These are phyloP conservation scores for Himalopsyche phryganea DNA, from an alignment of 1,140 invertebrate genomes.

Conservation along the genomic window DNA sequence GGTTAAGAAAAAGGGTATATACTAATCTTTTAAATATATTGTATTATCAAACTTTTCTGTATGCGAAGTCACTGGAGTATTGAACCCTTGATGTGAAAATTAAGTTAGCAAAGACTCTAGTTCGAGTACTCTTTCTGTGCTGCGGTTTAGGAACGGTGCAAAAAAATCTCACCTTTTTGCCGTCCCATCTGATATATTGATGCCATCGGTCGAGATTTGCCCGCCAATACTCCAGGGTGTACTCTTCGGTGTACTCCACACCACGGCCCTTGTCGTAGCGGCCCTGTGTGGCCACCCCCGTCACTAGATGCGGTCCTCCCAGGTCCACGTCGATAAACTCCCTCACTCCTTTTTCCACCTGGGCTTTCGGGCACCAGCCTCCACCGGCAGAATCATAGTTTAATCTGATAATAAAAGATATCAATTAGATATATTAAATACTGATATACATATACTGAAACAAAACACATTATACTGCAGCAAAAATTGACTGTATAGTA, in stretches of 20 bases:
- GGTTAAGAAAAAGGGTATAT: too few species aligned
- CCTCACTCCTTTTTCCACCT: conserved; percentile 62
- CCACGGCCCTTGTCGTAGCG: conserved; percentile 75
- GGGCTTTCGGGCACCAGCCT: conserved; percentile 77
- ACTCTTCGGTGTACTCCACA: conserved; percentile 72
- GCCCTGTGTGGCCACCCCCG: conserved; percentile 74
- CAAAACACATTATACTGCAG: too few species aligned
- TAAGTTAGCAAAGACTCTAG: too few species aligned
- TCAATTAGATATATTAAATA: too few species aligned
- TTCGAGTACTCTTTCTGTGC: too few species aligned
- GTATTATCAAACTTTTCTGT: too few species aligned
- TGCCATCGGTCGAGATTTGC: conserved; percentile 61
- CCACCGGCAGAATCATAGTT: conserved; percentile 71
- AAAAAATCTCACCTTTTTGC: conserved; percentile 53
- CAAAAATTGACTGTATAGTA: too few species aligned
- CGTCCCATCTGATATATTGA: conserved; percentile 61
- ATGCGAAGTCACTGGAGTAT: too few species aligned
- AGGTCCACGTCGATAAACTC: conserved; percentile 76
- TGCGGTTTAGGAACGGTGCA: background rate
- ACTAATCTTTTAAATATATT: too few species aligned
- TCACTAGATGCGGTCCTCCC: conserved; percentile 62
- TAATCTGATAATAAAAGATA: conserved; percentile 55
- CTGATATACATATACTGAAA: too few species aligned
- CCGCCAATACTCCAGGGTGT: conserved; percentile 72
- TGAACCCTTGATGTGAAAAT: too few species aligned